Percentiles rank a stretch among this genome's conserved stretches.
phyloP scores from a whole-genome alignment of 2,888 invertebrate genomes.

The Cotesia congregata region DNA sequence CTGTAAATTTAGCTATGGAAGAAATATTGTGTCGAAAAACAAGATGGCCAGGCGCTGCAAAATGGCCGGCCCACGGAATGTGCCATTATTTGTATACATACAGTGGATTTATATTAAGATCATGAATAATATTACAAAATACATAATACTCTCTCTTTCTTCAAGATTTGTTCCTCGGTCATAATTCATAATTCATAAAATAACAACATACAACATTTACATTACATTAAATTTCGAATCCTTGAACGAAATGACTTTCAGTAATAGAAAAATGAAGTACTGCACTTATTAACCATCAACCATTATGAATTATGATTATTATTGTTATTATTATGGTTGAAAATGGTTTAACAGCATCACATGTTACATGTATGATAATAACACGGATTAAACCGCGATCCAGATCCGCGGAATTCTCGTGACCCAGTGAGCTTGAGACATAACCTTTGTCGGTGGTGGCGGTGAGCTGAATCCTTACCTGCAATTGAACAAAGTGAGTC shows the following conservation, averaged over 20 bases:
- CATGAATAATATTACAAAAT: not conserved
- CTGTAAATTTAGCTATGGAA: not conserved
- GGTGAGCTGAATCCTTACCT: slow-evolving; percentile 13
- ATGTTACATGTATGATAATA: not conserved
- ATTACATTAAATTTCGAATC: not conserved
- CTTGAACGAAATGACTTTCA: not conserved
- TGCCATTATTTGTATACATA: not conserved
- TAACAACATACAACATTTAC: not conserved
- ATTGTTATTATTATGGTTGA: not conserved
- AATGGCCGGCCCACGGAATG: slow-evolving; percentile 56
- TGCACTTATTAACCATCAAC: not conserved
- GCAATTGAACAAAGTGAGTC: slow-evolving; percentile 47
- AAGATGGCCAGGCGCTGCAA: slow-evolving; percentile 64
- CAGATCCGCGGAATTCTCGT: slow-evolving; percentile 46
- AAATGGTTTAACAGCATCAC: not conserved
- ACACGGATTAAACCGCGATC: not conserved
- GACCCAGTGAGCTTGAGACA: slow-evolving; percentile 70
- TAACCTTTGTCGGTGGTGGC: slow-evolving; percentile 64
- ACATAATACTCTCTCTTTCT: not conserved
- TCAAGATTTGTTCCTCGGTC: too few species aligned
- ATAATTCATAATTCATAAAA: not conserved
- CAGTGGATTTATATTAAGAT: not conserved
- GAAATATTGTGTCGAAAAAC: slow-evolving; percentile 61
- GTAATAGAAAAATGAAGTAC: not conserved
- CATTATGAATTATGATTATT: not conserved